Evolutionary conservation across 1,140 invertebrate genomes (phyloP), one percentile per base, ranked within the genome.

Genomic region (Ostrea denselamellosa): DNA sequence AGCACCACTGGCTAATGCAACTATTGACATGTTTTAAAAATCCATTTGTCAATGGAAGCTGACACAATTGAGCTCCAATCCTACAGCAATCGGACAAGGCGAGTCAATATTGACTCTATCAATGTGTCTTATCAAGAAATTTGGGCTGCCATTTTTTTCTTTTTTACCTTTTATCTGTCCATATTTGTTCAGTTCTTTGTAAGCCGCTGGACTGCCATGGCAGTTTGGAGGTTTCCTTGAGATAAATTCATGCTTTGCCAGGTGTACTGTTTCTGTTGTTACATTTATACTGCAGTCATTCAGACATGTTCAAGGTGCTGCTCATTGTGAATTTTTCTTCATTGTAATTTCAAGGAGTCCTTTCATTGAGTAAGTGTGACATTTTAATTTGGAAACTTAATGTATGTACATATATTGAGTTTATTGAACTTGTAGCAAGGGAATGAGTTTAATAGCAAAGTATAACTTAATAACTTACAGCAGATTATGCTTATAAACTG

Each of bases 91-190:
- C 68, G 25, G 68, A 34, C 68, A 10, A 25, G 10, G 25, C 14
- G 68, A 77, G 25, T 77, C 68, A 77, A 77, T 77, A 77, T 77
- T 77, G 68, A 77, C 68, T 77, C 28, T 77, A 77, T 14, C 68
- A 77, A 77, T 28, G 28, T 77, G 68, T 77, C 25, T 77, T 77
- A 77, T 77, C 68, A 77, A 77, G 22, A 22, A 25, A 25, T 34
- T 12, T 28, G 68, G 2, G 68, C 10, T 77, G 28, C 12, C 22
- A 34, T 25, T 77, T 77, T 71, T 77, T 25, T 25, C n/a, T 77
- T 77, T 77, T 77, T 34, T 28, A 34, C 68, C 68, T 34, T 77
- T 77, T 77, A 77, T 77, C 68, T 77, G 68, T 77, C 25, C 68
- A 77, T 77, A 77, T 77, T 77, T 77, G 68, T 25, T 77, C 68